These are phyloP conservation scores for Perithous albicinctus DNA, from an alignment of 2,888 invertebrate genomes.

Conservation along the genomic window DNA sequence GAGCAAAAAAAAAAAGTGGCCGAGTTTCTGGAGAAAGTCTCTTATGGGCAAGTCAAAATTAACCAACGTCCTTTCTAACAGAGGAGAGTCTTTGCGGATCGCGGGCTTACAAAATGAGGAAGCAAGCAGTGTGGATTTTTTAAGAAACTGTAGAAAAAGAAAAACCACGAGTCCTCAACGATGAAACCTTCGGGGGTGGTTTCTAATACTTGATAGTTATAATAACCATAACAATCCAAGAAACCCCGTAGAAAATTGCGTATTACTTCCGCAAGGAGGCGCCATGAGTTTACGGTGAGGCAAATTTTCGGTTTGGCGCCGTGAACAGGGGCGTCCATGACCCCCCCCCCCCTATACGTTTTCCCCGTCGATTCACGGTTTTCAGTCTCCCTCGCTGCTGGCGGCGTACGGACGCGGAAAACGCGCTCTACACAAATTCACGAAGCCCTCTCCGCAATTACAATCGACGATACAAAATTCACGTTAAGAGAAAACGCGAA, in stretches of 20 bases:
- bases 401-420: slow-evolving; percentile 78
- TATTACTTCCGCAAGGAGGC: slow-evolving; percentile 75
- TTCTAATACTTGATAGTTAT: background rate
- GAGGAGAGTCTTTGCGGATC: too few species aligned
- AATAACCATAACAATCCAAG: slow-evolving; percentile 47
- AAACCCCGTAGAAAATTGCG: slow-evolving; percentile 29
- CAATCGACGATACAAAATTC: slow-evolving; percentile 44
- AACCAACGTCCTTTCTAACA: too few species aligned
- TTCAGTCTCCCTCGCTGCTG: slow-evolving; percentile 81
- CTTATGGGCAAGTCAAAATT: too few species aligned
- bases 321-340: slow-evolving; percentile 72
- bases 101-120: too few species aligned
- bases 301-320: slow-evolving; percentile 75
- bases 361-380: slow-evolving; percentile 69
- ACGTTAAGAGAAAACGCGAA: background rate
- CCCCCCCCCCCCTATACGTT: slow-evolving; percentile 63
- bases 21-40: too few species aligned
- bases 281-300: slow-evolving; percentile 69
- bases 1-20: too few species aligned
- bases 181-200: slow-evolving; percentile 20
- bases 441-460: slow-evolving; percentile 45
- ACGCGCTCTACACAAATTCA: slow-evolving; percentile 65
- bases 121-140: background rate
- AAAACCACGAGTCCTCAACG: background rate
- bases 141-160: background rate